phyloP scores from a whole-genome alignment of 1,140 invertebrate species.

The Carcinoscorpius rotundicauda region DNA sequence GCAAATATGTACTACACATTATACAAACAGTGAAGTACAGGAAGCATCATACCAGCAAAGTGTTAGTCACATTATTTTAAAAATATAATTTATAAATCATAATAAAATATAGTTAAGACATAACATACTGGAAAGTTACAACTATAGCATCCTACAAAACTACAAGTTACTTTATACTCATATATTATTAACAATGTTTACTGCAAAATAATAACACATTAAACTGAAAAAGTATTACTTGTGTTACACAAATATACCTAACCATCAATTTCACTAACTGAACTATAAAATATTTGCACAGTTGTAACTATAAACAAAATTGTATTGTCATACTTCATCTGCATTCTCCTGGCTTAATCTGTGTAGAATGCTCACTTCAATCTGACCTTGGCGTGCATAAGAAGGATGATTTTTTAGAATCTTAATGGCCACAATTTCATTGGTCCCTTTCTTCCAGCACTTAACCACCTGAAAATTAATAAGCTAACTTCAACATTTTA shows the following conservation, averaged over 20 bases:
- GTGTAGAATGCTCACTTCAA: slow-evolving; percentile 94
- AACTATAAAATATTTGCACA: slow-evolving; percentile 37
- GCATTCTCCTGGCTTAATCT: slow-evolving; percentile 98
- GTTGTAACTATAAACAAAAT: no score
- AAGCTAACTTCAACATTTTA: neutral
- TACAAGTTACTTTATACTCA: no score
- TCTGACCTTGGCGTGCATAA: slow-evolving; percentile 97
- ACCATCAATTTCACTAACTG: slow-evolving; percentile 39
- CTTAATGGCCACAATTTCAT: slow-evolving; percentile 99
- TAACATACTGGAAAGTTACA: no score
- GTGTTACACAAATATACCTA: neutral
- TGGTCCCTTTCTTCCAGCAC: slow-evolving; percentile 99
- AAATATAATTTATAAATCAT: no score
- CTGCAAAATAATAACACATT: neutral
- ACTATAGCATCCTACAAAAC: no score
- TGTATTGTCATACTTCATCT: slow-evolving; percentile 39
- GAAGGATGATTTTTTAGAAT: slow-evolving; percentile 99
- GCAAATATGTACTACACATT: no score
- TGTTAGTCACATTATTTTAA: no score
- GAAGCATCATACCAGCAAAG: no score
- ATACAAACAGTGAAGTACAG: no score
- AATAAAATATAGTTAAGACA: no score
- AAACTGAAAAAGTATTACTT: neutral
- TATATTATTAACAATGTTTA: no score
- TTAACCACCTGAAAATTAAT: slow-evolving; percentile 65